Evolutionary conservation across 2,113 vertebrate species (phyloP).

Genomic region (Axis porcinus): DNA sequence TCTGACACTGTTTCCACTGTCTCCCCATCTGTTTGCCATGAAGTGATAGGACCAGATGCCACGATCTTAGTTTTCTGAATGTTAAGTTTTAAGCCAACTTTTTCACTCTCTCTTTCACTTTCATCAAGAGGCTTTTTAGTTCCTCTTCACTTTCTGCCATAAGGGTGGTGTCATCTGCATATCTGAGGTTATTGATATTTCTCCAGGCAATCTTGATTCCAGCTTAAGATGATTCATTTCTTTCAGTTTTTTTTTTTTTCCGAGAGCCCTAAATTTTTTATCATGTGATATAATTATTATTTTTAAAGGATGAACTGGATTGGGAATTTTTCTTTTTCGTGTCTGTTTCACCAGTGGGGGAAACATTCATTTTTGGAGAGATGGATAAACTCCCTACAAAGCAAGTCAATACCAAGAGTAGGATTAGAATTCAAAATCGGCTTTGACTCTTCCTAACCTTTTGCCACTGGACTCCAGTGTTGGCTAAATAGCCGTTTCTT

Average conservation of each 20-base stretch:
- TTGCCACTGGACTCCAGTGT: not conserved
- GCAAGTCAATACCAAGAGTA: not conserved
- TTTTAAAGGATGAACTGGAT: slow-evolving; percentile 6
- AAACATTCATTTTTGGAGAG: not conserved
- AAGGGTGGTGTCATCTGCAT: too few relatives aligned
- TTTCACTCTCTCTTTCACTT: too few relatives aligned
- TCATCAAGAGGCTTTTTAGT: too few relatives aligned
- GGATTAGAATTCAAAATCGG: not conserved
- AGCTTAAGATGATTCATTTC: not conserved
- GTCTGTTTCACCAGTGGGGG: not conserved
- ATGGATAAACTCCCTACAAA: not conserved
- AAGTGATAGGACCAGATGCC: too few relatives aligned
- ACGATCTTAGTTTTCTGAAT: too few relatives aligned
- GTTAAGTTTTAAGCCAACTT: too few relatives aligned
- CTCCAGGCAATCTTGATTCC: too few relatives aligned
- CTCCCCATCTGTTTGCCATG: too few relatives aligned
- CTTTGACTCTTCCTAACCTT: not conserved
- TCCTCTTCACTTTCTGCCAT: too few relatives aligned
- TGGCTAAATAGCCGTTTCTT: not conserved
- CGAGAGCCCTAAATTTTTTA: not conserved
- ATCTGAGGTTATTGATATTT: too few relatives aligned
- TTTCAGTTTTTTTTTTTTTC: not conserved
- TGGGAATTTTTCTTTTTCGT: not conserved
- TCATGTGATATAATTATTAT: not conserved
- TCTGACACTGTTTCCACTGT: too few relatives aligned